These are phyloP conservation scores for Andrena bucephala DNA, from an alignment of 2,888 invertebrate genomes.

Conservation along the genomic window DNA sequence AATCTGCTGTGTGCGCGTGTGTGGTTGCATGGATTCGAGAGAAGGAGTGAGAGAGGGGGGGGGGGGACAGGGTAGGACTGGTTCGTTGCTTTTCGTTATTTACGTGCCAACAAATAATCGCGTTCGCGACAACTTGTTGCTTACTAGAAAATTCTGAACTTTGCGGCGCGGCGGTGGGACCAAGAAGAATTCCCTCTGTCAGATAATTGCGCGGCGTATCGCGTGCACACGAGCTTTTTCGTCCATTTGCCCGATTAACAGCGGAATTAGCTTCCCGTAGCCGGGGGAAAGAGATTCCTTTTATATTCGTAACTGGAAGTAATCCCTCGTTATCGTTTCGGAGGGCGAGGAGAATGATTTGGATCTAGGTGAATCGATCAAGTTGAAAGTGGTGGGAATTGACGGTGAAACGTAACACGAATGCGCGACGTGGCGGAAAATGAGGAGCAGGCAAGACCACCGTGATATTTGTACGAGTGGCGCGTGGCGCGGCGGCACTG, in stretches of 20 bases:
- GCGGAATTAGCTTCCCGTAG: conserved; percentile 25
- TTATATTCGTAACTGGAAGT: not conserved
- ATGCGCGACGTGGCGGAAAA: conserved; percentile 32
- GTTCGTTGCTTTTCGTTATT: conserved; percentile 66
- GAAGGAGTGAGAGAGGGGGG: not conserved
- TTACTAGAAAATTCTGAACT: conserved; percentile 68
- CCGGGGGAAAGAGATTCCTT: not conserved
- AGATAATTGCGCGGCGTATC: conserved; percentile 37
- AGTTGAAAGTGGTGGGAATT: conserved; percentile 2
- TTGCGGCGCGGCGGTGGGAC: conserved; percentile 30
- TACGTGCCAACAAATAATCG: conserved; percentile 68
- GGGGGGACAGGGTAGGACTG: not conserved
- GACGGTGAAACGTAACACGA: conserved; percentile 6
- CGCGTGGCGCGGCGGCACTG: conserved; percentile 6
- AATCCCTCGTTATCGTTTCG: not conserved
- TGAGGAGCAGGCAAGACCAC: conserved; percentile 10
- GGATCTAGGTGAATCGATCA: conserved; percentile 8
- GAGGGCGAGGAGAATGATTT: not conserved
- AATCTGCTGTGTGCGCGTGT: not conserved
- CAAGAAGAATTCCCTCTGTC: conserved; percentile 28
- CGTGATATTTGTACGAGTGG: conserved; percentile 64
- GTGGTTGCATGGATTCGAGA: too few relatives aligned
- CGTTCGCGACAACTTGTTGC: conserved; percentile 72
- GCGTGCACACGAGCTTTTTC: conserved; percentile 21
- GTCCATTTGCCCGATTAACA: conserved; percentile 36